Evolutionary conservation across 2,888 invertebrate genomes (phyloP).

Genomic region (Branchipolynoe longqiensis): DNA sequence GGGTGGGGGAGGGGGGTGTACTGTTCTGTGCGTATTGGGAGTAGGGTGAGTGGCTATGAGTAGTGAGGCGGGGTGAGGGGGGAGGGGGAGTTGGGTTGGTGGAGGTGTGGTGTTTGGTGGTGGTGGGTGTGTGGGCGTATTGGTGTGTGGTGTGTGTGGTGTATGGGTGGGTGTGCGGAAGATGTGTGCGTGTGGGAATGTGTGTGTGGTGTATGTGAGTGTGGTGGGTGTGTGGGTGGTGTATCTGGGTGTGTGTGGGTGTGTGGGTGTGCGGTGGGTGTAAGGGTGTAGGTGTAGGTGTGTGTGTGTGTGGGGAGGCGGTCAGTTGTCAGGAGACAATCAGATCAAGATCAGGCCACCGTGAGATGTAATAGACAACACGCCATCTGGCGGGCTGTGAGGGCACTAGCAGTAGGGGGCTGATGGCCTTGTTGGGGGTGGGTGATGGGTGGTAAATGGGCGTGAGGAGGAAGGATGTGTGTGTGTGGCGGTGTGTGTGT

Average conservation of each 20-base stretch:
- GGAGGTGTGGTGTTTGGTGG: background rate
- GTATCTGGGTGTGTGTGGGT: background rate
- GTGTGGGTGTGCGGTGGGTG: background rate
- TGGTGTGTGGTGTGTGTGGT: background rate
- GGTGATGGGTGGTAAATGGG: background rate
- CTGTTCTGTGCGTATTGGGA: background rate
- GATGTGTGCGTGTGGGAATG: background rate
- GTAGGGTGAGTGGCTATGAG: background rate
- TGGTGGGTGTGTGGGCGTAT: background rate
- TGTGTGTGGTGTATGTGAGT: background rate
- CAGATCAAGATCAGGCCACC: constrained; percentile 40
- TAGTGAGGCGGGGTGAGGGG: no score
- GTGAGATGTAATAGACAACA: constrained; percentile 50
- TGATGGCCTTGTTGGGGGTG: background rate
- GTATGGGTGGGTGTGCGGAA: background rate
- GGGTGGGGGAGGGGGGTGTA: background rate
- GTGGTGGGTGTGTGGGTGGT: background rate
- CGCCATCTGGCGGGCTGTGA: constrained; percentile 39
- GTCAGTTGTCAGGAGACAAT: constrained; percentile 53
- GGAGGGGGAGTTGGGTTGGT: background rate
- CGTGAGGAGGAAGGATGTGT: no score
- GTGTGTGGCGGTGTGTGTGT: no score
- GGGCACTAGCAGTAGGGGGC: background rate
- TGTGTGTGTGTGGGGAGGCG: background rate
- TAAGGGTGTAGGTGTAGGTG: background rate